phyloP scores from a whole-genome alignment of 1,140 invertebrate species.

The Geopemphigus sp. region DNA sequence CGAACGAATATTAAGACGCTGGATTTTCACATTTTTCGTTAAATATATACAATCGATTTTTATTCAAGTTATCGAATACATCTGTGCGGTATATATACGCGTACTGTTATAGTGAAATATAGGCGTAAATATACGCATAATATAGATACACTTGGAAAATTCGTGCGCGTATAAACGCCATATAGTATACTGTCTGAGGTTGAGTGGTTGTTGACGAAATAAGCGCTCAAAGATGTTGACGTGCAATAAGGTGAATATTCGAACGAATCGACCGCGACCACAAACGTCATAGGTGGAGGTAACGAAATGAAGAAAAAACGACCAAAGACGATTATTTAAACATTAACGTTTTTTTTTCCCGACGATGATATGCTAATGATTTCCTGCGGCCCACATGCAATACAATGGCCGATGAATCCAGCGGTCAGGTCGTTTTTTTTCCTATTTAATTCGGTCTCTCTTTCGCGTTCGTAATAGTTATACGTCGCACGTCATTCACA shows the following conservation, averaged over 20 bases:
- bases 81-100: too few species aligned
- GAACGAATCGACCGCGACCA: slow-evolving; percentile 34
- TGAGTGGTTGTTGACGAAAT: neutral
- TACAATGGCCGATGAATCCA: slow-evolving; percentile 9
- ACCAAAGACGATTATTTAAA: slow-evolving; percentile 23
- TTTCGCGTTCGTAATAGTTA: too few species aligned
- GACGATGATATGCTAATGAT: slow-evolving; percentile 43
- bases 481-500: neutral
- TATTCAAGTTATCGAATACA: neutral
- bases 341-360: slow-evolving; percentile 22
- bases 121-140: too few species aligned
- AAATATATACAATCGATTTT: too few species aligned
- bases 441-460: neutral
- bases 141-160: neutral
- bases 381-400: slow-evolving; percentile 33
- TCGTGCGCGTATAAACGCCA: neutral
- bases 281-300: neutral
- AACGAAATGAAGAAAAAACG: neutral
- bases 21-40: neutral
- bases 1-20: neutral
- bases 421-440: slow-evolving; percentile 5
- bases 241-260: neutral
- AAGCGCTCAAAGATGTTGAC: neutral
- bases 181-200: neutral
- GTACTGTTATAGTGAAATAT: neutral